Base-by-base conservation (phyloP, 2,888 invertebrate species). In the Trileptium ribeirensis region DNA sequence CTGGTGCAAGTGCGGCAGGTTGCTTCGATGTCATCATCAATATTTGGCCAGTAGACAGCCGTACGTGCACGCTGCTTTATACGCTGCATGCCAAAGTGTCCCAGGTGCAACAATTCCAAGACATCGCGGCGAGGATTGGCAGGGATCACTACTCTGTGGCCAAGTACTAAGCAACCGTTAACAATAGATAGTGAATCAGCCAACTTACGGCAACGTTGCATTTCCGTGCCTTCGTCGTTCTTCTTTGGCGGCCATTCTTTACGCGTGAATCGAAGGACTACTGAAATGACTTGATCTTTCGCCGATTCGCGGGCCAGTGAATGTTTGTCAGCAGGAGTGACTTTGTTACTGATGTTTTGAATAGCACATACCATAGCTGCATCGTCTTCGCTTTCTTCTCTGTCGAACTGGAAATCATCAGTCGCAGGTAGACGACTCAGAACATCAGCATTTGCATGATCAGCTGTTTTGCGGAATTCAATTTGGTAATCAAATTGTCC, bases 381-480 rank as follows among this genome's bases (percentile, higher is more conserved):
- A 36, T 70, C 70, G 3, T 70, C 70, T 31, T 84, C 81, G 8
- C 29, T 36, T 51, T 83, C 79, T 33, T 79, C 79, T 8, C 75
- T n/a, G 51, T 81, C 82, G 31, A 74, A 83, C n/a, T 75, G 24
- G 82, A n/a, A 29, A 33, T 83, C 67, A 1, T 31, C 29, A n/a
- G 31, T 38, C 1, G 70, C 40, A 64, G 78, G 78, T 3, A 85
- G 39, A 8, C 82, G 83, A 82, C 84, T 84, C 19, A 84, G 80
- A 15, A 79, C 81, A 78, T 84, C 83, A 34, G 83, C 84, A 67
- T 83, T 83, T 19, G 64, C 82, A 34, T 83, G 81, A 79, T 79
- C 79, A 24, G 79, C 24, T 24, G 79, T 80, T n/a, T 79, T 79
- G 29, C 80, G 40, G 64, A 15, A 78, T 8, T 67, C 79, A 19